phyloP scores from a whole-genome alignment of 2,797 vertebrate species.

The Sebastes miniatus region DNA sequence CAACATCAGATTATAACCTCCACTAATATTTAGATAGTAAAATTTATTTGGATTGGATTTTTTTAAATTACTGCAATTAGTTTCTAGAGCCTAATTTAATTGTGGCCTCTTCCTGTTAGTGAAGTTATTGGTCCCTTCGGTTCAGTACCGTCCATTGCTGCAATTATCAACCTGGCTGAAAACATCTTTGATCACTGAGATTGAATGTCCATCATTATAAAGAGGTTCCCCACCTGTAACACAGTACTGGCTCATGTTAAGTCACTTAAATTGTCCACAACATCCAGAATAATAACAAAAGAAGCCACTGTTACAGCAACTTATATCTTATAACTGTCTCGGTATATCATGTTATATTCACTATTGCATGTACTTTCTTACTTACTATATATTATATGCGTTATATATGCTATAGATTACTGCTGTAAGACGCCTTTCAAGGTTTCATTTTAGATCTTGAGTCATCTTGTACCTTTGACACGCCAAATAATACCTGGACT shows the following conservation, averaged over 20 bases:
- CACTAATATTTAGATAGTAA: background rate
- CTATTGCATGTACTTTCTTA: background rate
- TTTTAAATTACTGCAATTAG: background rate
- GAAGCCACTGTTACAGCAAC: background rate
- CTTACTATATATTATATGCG: rapidly evolving
- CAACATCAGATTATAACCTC: background rate
- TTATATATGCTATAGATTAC: background rate
- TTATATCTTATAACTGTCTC: no score
- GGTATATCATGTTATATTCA: background rate
- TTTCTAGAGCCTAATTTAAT: background rate
- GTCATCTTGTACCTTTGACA: background rate
- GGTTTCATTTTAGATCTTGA: background rate
- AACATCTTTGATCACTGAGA: background rate
- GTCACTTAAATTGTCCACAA: background rate
- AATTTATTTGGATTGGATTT: background rate
- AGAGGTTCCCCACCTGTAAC: background rate
- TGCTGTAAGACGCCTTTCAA: background rate
- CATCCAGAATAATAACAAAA: background rate
- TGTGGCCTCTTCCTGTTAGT: background rate
- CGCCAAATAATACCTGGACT: background rate
- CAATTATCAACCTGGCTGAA: background rate
- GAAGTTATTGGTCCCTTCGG: background rate
- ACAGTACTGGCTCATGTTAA: background rate
- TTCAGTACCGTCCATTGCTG: background rate
- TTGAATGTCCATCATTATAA: background rate